Evolutionary conservation across 2,797 vertebrate genomes (phyloP), one percentile per base, ranked within the genome.

Genomic region (Periophthalmus magnuspinnatus): DNA sequence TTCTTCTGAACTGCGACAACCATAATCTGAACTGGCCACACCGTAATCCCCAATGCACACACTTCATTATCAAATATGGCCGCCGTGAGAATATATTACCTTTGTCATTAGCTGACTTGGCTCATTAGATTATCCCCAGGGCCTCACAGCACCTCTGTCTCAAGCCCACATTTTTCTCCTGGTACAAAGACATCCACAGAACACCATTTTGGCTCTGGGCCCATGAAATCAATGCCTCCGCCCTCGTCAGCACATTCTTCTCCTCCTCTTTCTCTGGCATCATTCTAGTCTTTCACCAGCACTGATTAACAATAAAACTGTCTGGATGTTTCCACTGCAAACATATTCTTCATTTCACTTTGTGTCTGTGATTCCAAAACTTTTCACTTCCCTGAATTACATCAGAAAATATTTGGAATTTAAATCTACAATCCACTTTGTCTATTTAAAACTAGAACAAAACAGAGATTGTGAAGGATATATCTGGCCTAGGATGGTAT

Each of bases 181-280:
- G n/a, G 57, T 47, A 41, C 19, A 60, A 58, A 75, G 21, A 24
- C 58, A 47, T 59, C 54, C 61, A 56, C 13, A n/a, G 7, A 50
- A 65, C 54, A 33, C 55, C 17, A 14, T 34, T 45, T 1, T 68
- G 70, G 69, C 72, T 65, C 69, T 74, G 65, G 69, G 58, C 68
- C 5, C 33, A 19, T 19, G 52, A 68, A 68, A 81, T 85, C 72
- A 61, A 73, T 66, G 68, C 69, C n/a, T 77, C 56, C 56, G 10
- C 52, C 66, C 33, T 33, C 50, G 62, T 78, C 64, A 28, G 11
- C 70, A 52, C 48, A 32, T 66, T 66, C 67, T 60, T 58, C 34
- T 17, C 69, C 67, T 54, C 16, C 67, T 52, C 36, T 50, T 70
- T 47, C 67, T 64, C 13, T 14, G 41, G 58, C 28, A 55, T 72